Conservation (phyloP, 2,113 vertebrate genomes). For the Ctenomys sociabilis region DNA sequence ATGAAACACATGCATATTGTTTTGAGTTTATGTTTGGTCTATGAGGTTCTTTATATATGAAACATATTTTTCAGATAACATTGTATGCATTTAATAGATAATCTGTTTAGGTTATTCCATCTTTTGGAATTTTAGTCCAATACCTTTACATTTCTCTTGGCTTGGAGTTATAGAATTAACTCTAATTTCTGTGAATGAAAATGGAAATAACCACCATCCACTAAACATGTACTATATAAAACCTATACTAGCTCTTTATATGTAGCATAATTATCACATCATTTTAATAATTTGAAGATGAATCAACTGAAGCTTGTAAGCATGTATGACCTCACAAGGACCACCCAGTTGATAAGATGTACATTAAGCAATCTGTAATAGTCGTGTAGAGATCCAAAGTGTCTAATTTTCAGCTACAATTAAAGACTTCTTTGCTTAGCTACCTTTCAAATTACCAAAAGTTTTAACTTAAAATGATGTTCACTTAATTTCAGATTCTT, state of each 20-base stretch:
- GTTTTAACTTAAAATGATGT: neutral
- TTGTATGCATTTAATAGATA: neutral
- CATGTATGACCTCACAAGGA: too few relatives aligned
- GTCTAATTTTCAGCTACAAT: neutral
- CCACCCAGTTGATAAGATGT: neutral
- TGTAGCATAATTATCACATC: neutral
- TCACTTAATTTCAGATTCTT: neutral
- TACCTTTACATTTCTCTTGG: neutral
- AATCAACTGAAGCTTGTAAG: neutral
- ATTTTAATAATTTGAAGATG: neutral
- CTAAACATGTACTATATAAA: neutral
- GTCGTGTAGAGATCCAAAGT: neutral
- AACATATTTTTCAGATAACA: neutral
- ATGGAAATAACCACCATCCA: neutral
- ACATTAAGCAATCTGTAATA: too few relatives aligned
- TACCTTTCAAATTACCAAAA: neutral
- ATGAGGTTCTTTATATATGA: neutral
- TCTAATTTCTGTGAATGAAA: neutral
- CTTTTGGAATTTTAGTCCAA: neutral
- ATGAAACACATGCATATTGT: neutral
- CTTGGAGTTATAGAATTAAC: neutral
- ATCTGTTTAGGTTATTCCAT: neutral
- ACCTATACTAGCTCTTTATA: neutral
- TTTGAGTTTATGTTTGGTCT: neutral
- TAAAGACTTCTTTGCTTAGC: neutral